phyloP scores from a whole-genome alignment of 2,797 vertebrate species.

The Hemibagrus guttatus region DNA sequence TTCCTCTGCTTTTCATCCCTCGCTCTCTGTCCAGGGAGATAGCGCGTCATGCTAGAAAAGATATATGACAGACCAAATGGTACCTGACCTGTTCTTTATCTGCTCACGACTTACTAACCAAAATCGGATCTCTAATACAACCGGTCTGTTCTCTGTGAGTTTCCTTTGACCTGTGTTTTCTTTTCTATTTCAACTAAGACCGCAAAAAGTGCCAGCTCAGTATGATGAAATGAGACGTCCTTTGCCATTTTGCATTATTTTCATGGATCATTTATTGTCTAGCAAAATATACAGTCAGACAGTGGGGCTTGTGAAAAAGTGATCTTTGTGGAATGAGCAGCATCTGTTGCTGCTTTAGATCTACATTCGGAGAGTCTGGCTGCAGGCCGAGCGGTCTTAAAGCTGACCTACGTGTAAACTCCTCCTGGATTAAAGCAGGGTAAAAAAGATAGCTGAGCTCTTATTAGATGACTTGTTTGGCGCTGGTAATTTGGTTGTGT shows the following conservation, averaged over 20 bases:
- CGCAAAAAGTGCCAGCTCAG: slow-evolving; percentile 10
- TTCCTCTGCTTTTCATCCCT: slow-evolving; percentile 34
- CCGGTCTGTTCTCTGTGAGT: background rate
- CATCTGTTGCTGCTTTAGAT: slow-evolving; percentile 20
- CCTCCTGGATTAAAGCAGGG: slow-evolving; percentile 54
- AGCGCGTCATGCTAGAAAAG: background rate
- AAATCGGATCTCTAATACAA: slow-evolving; percentile 6
- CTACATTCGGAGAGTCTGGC: slow-evolving; percentile 27
- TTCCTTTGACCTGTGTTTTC: slow-evolving; percentile 4
- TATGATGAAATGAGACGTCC: slow-evolving; percentile 20
- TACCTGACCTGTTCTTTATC: slow-evolving; percentile 8
- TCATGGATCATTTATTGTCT: slow-evolving; percentile 5
- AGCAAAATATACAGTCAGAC: slow-evolving; percentile 8
- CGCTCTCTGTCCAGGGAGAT: background rate
- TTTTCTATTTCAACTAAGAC: slow-evolving; percentile 5
- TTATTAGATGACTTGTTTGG: slow-evolving; percentile 51
- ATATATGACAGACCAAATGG: slow-evolving; percentile 8
- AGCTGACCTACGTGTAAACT: slow-evolving; percentile 56
- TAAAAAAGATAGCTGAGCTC: slow-evolving; percentile 48
- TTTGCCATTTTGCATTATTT: slow-evolving; percentile 28
- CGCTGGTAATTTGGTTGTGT: slow-evolving; percentile 39
- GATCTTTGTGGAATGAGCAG: slow-evolving; percentile 11
- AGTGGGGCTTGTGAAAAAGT: background rate
- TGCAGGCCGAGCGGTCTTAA: slow-evolving; percentile 26
- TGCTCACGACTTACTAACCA: background rate